phyloP scores from a whole-genome alignment of 2,888 invertebrate species.

The Hartigia nigra region DNA sequence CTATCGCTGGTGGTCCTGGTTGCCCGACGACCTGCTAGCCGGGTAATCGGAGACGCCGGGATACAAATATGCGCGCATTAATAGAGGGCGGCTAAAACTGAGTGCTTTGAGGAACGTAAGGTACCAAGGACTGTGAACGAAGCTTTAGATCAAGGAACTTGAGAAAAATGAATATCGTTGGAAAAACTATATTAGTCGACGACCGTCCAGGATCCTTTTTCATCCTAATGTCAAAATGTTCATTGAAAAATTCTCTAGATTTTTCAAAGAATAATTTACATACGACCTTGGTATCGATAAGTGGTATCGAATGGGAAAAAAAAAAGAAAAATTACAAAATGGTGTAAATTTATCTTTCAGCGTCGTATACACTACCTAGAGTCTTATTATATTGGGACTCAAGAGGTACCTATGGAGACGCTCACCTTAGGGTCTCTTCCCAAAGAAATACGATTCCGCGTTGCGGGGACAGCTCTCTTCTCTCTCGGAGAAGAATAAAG shows the following conservation, averaged over 20 bases:
- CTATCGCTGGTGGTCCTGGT: conserved; percentile 55
- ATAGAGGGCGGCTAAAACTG: conserved; percentile 44
- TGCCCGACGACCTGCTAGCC: conserved; percentile 17
- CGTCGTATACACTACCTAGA: not conserved
- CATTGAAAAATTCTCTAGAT: not conserved
- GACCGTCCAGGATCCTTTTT: not conserved
- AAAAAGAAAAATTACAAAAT: not conserved
- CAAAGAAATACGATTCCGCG: conserved; percentile 60
- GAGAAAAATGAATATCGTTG: not conserved
- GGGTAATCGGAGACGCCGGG: conserved; percentile 62
- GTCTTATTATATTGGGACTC: conserved; percentile 34
- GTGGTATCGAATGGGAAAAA: not conserved
- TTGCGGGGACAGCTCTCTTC: conserved; percentile 44
- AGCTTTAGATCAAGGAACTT: not conserved
- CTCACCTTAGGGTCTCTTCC: conserved; percentile 39
- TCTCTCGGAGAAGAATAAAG: conserved; percentile 24
- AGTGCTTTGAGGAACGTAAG: conserved; percentile 2
- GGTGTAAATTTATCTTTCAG: not conserved
- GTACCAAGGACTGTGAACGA: not conserved
- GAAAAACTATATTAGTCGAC: not conserved
- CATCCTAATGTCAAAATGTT: not conserved
- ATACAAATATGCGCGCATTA: conserved; percentile 64
- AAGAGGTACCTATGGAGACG: conserved; percentile 39
- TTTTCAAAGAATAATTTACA: not conserved
- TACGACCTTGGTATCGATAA: not conserved